phyloP scores from a whole-genome alignment of 2,113 vertebrate species.

The Upupa epops region DNA sequence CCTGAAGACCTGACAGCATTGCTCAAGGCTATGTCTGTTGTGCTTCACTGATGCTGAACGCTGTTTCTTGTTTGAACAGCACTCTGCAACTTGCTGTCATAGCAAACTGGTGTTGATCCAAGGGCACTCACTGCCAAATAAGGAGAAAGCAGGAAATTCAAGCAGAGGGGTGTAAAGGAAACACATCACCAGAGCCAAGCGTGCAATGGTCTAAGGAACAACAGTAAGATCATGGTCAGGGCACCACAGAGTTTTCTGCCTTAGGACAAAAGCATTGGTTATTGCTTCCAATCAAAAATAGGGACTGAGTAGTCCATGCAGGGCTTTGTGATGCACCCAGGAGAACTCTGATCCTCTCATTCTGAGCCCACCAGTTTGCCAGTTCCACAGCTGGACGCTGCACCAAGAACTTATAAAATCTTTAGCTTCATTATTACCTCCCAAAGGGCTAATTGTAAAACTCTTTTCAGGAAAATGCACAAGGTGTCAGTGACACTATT shows the following conservation, averaged over 20 bases:
- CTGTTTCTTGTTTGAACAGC: neutral
- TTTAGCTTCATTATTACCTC: neutral
- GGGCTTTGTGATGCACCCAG: neutral
- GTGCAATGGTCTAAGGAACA: neutral
- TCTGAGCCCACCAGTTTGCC: neutral
- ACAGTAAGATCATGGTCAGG: neutral
- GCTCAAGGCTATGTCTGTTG: neutral
- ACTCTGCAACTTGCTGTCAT: neutral
- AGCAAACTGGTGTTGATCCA: constrained; percentile 35
- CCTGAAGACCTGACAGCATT: neutral
- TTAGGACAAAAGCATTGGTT: neutral
- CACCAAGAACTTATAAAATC: neutral
- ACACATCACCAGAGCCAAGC: neutral
- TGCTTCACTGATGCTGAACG: neutral
- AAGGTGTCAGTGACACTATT: neutral
- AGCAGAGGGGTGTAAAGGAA: constrained; percentile 1
- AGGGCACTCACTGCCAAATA: constrained; percentile 7
- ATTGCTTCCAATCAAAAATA: neutral
- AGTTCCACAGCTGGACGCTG: neutral
- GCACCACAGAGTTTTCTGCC: neutral
- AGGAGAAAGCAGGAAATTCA: constrained; percentile 46
- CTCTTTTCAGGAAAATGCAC: neutral
- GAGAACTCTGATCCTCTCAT: neutral
- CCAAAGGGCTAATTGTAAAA: neutral
- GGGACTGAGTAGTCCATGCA: neutral